Evolutionary conservation across 1,140 invertebrate species (phyloP).

Genomic region (Nasonia giraulti): DNA sequence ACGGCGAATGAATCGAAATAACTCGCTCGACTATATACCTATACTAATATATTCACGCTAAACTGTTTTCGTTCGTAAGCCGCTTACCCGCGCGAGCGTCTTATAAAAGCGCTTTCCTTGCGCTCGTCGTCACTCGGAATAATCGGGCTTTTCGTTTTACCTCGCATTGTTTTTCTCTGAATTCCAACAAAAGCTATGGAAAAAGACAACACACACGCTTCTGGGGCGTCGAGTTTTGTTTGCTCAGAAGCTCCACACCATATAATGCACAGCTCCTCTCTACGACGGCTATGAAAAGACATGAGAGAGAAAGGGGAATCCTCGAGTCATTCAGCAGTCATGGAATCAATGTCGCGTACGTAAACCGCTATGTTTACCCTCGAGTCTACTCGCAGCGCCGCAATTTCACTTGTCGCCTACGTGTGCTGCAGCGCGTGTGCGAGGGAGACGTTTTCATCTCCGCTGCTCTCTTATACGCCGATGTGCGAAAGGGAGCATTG

Average conservation of each 20-base stretch:
- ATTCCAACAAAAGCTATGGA: too few relatives aligned
- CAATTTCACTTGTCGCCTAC: neutral
- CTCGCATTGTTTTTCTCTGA: too few relatives aligned
- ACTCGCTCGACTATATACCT: too few relatives aligned
- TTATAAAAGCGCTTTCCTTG: too few relatives aligned
- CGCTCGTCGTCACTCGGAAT: too few relatives aligned
- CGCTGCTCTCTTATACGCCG: neutral
- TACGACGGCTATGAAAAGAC: neutral
- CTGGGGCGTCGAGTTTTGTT: neutral
- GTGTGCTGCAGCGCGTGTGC: neutral
- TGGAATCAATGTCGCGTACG: constrained; percentile 25
- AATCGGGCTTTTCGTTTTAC: too few relatives aligned
- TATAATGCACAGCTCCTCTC: too few relatives aligned
- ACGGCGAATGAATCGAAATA: too few relatives aligned
- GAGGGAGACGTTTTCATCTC: neutral
- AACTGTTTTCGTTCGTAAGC: neutral
- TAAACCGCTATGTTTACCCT: constrained; percentile 15
- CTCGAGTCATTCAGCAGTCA: constrained; percentile 16
- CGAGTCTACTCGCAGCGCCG: neutral
- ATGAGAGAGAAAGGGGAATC: neutral
- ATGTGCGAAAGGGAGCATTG: too few relatives aligned
- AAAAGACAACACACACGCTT: too few relatives aligned
- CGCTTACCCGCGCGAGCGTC: too few relatives aligned
- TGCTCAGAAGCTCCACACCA: neutral
- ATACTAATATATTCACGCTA: neutral